These are phyloP conservation scores for Lasioglossum leucozonium DNA, from an alignment of 2,888 invertebrate species.

Conservation along the genomic window DNA sequence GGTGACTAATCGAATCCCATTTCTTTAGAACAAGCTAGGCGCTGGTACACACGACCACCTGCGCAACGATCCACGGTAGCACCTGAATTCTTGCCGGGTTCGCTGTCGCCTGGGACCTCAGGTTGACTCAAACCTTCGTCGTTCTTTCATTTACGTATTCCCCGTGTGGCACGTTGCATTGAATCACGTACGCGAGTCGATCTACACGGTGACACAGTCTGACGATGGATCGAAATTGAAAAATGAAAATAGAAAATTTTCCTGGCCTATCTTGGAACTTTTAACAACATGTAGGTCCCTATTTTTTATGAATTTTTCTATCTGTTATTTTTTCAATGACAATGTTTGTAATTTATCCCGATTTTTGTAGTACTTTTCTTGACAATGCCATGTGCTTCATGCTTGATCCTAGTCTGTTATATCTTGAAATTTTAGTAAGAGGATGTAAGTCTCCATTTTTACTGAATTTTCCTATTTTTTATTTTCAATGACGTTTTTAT, in stretches of 20 bases:
- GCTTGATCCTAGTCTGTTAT: no score
- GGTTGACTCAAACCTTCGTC: conserved; percentile 60
- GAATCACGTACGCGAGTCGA: conserved; percentile 73
- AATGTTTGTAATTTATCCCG: no score
- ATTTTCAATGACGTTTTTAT: neutral
- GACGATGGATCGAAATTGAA: neutral
- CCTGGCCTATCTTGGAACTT: neutral
- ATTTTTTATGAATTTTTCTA: neutral
- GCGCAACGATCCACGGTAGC: conserved; percentile 50
- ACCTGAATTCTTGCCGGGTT: conserved; percentile 70
- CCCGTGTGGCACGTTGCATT: conserved; percentile 67
- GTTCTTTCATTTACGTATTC: conserved; percentile 70
- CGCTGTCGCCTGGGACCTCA: conserved; percentile 63
- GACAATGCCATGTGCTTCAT: no score
- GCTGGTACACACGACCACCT: conserved; percentile 59
- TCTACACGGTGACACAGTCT: conserved; percentile 58
- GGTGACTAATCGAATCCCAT: conserved; percentile 73
- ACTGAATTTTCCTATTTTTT: neutral
- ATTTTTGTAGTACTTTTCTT: no score
- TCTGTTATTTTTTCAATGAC: neutral
- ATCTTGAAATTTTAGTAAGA: no score
- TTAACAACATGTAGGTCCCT: no score
- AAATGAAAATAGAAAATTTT: neutral
- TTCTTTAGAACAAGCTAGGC: conserved; percentile 47
- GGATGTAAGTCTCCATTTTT: neutral